Evolutionary conservation across 2,797 vertebrate genomes (phyloP), one percentile per base, ranked within the genome.

Genomic region (Poecile montanus): DNA sequence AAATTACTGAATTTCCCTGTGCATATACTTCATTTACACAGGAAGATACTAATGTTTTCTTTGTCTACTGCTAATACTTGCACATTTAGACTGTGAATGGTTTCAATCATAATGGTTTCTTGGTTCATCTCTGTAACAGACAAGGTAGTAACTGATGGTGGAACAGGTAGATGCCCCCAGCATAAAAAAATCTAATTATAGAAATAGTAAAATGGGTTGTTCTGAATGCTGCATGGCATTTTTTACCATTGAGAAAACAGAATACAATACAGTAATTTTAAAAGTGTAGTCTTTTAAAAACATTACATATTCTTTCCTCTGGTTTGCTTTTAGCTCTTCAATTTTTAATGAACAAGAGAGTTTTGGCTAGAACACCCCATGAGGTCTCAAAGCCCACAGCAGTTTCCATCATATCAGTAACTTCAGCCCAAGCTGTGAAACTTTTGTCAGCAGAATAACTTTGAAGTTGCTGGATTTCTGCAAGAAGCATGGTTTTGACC

Each of bases 401-500:
- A 82, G 62, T 10, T 77, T 85, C 63, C 34, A 82, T 79, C 7
- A 0, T 38, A 89, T 50, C 85, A 76, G 70, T 68, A 86, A 76
- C 60, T 90, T 76, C 79, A 93, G 48, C 30, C 53, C 70, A 84
- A 94, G 30, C 77, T 93, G 71, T 32, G 71, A 93, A 95, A 79
- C 77, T 88, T 71, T 21, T 48, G 56, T 57, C 74, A 80, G 65
- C n/a, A 88, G 61, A 96, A 86, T 14, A 20, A 45, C 89, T 95
- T 94, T 94, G 74, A 94, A 96, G 63, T 85, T 78, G 71, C 57
- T 82, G 65, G 61, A 87, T 63, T 85, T 85, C 81, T 91, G 22
- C 9, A 12, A 85, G 71, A 90, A 94, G 56, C n/a, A 77, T 12
- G 19, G 38, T 40, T 95, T 85, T 71, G 51, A 91, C 77, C 67